Percentiles rank a stretch among this genome's conserved stretches.
Conservation (phyloP, 2,888 invertebrate species). For the Willowsia nigromaculata region DNA sequence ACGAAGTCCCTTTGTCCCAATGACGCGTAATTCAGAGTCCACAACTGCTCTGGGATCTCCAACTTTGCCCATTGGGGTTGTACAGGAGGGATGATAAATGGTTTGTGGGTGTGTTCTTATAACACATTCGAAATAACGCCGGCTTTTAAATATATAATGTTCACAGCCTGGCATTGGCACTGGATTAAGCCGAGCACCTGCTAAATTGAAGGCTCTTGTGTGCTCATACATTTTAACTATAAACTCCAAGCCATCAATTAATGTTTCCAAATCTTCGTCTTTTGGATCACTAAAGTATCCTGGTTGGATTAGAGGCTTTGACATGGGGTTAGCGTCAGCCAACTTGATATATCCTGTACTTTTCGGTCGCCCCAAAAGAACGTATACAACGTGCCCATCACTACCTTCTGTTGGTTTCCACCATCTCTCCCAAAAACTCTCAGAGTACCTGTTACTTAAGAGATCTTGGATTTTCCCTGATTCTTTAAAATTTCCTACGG, state of each 20-base stretch:
- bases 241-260: slow-evolving; percentile 55
- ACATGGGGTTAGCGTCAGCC: slow-evolving; percentile 50
- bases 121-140: slow-evolving; percentile 67
- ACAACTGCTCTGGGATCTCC: slow-evolving; percentile 64
- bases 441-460: background rate
- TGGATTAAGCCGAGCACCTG: slow-evolving; percentile 54
- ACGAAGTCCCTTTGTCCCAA: slow-evolving; percentile 54
- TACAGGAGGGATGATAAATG: slow-evolving; percentile 57
- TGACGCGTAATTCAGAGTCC: slow-evolving; percentile 63
- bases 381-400: slow-evolving; percentile 50
- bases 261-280: slow-evolving; percentile 57
- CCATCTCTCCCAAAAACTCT: slow-evolving; percentile 20
- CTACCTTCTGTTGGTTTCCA: background rate
- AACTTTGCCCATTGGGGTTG: slow-evolving; percentile 62
- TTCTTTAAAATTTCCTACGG: slow-evolving; percentile 38
- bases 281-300: slow-evolving; percentile 59
- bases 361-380: slow-evolving; percentile 62
- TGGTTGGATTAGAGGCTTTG: slow-evolving; percentile 65
- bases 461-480: slow-evolving; percentile 23
- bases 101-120: slow-evolving; percentile 51
- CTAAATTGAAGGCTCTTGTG: slow-evolving; percentile 49
- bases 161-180: slow-evolving; percentile 66
- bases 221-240: slow-evolving; percentile 52
- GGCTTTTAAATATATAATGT: slow-evolving; percentile 42
- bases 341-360: slow-evolving; percentile 58